Conservation (phyloP, 2,888 invertebrate species). For the Drosophila acutilabella region DNA sequence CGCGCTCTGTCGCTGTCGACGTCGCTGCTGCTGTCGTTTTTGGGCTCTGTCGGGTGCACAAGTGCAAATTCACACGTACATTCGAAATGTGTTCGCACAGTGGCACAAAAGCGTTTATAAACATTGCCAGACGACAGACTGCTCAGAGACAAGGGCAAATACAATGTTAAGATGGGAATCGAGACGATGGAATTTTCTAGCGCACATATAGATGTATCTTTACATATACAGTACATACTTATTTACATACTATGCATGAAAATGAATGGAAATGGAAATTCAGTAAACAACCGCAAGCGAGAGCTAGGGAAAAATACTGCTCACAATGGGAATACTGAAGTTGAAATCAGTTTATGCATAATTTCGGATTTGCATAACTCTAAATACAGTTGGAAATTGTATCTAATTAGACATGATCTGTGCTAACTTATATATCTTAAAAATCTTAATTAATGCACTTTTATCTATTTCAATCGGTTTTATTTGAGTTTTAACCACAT, state of each 20-base stretch:
- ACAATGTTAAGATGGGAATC: conserved; percentile 34
- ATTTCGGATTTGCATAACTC: conserved; percentile 8
- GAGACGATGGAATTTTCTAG: conserved; percentile 51
- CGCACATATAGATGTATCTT: conserved; percentile 17
- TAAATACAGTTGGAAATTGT: background rate
- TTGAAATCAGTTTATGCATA: background rate
- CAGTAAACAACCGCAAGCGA: conserved; percentile 43
- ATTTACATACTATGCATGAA: conserved; percentile 43
- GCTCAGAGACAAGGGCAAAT: conserved; percentile 35
- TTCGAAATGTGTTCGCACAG: conserved; percentile 75
- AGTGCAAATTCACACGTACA: conserved; percentile 81
- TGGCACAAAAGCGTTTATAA: conserved; percentile 50
- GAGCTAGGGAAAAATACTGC: conserved; percentile 24
- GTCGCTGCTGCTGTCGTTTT: conserved; percentile 14
- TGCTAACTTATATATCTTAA: too few relatives aligned
- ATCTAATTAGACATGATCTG: background rate
- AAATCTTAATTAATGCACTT: too few relatives aligned
- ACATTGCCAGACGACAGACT: conserved; percentile 34
- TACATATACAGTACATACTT: conserved; percentile 2
- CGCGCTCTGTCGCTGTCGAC: conserved; percentile 37
- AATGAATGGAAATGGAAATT: conserved; percentile 46
- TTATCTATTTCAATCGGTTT: background rate
- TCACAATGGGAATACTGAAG: conserved; percentile 8
- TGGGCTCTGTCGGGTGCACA: conserved; percentile 65
- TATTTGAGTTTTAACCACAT: background rate